phyloP scores from a whole-genome alignment of 2,797 vertebrate species.

The Pterois miles region DNA sequence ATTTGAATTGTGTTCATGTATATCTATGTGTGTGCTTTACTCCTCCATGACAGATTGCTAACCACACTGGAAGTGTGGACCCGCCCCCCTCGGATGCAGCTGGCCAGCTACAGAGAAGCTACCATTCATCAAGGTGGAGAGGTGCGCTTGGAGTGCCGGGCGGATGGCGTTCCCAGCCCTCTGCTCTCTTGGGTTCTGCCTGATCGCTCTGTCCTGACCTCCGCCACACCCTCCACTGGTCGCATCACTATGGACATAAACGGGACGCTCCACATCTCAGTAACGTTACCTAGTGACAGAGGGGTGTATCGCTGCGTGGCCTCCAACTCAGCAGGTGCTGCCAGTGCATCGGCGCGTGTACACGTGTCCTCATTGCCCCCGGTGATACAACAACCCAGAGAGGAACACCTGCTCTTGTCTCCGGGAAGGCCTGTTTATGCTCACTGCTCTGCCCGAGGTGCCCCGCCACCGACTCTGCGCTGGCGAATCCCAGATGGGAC shows the following conservation, averaged over 20 bases:
- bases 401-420: slow-evolving; percentile 85
- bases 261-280: slow-evolving; percentile 87
- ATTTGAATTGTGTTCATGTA: neutral
- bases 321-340: slow-evolving; percentile 90
- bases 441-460: slow-evolving; percentile 90
- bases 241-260: slow-evolving; percentile 85
- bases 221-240: slow-evolving; percentile 65
- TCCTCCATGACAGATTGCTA: slow-evolving; percentile 71
- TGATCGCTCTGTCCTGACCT: slow-evolving; percentile 82
- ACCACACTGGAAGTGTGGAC: slow-evolving; percentile 85
- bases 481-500: slow-evolving; percentile 90
- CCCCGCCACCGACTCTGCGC: slow-evolving; percentile 86
- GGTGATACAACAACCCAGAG: slow-evolving; percentile 86
- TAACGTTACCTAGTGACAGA: slow-evolving; percentile 84
- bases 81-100: slow-evolving; percentile 86
- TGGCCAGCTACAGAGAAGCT: slow-evolving; percentile 84
- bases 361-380: slow-evolving; percentile 91
- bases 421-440: slow-evolving; percentile 84
- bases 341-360: slow-evolving; percentile 88
- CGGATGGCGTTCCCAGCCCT: slow-evolving; percentile 87
- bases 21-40: slow-evolving; percentile 2
- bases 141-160: slow-evolving; percentile 87
- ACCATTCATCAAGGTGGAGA: slow-evolving; percentile 90
- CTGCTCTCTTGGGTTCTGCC: slow-evolving; percentile 94
- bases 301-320: slow-evolving; percentile 93